Base-by-base conservation (phyloP, 2,113 vertebrate species). In the Chinchilla lanigera region DNA sequence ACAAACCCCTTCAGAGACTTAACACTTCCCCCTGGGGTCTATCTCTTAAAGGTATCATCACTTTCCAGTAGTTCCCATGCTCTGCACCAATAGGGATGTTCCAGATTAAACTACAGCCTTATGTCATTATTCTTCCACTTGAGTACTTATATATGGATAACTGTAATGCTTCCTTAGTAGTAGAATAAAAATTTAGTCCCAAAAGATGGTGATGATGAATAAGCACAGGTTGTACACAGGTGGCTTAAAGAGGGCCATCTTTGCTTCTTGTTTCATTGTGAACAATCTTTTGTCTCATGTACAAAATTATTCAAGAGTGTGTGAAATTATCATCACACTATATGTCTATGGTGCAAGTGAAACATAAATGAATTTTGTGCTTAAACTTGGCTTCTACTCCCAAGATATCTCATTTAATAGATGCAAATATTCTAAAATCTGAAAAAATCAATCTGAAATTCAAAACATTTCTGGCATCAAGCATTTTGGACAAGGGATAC, bases 11-110 rank as follows among this genome's bases (percentile, higher is more conserved):
- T 78, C 11, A 80, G 54, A 20, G n/a, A 7, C 22, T 3, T 41
- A 30, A 0, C 44, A 33, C 41, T 5, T 7, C 28, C 8, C 11
- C 3, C 26, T 52, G 13, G 11, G 10, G 2, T 19, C 1, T 12
- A 26, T 7, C 58, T 8, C n/a, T 47, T 75, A 19, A 58, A 47
- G 7, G 26, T 28, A 20, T n/a, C 12, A 56, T 10, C 19, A 33
- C 11, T 4, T 84, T 14, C 54, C 7, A 9, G 67, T 3, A 38
- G 19, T 5, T 14, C 24, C 47, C 12, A 73, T 77, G 17, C 12
- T 2, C 22, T 7, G 12, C 10, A 14, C 19, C 35, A 61, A 22
- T 33, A 2, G 24, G 6, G 17, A 28, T 6, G 56, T n/a, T 81
- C 1, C 52, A 12, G 33, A 17, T 60, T 11, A 19, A 61, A 4